phyloP scores from a whole-genome alignment of 2,888 invertebrate genomes.

The Agonopterix alstromeriana region DNA sequence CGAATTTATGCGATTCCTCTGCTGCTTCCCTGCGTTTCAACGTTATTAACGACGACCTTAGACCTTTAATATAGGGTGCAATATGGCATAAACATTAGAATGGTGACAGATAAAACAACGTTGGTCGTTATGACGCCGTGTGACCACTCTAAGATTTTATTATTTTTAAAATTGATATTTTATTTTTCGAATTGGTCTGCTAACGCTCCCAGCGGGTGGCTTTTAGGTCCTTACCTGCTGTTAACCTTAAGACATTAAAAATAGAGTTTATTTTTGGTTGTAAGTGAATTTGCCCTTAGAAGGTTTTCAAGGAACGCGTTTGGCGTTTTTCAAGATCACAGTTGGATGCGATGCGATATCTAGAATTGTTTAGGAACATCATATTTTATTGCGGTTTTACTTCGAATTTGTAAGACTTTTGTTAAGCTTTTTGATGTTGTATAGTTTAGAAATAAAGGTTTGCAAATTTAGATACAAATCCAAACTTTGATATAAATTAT shows the following conservation, averaged over 20 bases:
- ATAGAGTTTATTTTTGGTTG: constrained; percentile 30
- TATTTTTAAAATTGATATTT: constrained; percentile 72
- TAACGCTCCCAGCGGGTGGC: constrained; percentile 69
- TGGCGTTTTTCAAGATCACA: constrained; percentile 41
- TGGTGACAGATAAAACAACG: constrained; percentile 16
- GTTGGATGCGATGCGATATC: constrained; percentile 55
- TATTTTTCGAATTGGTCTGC: constrained; percentile 67
- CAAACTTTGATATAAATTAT: no score
- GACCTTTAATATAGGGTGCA: constrained; percentile 28
- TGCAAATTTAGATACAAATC: no score
- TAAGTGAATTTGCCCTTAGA: constrained; percentile 27
- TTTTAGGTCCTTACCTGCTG: constrained; percentile 11
- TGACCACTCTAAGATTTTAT: constrained; percentile 73
- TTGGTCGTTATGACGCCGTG: constrained; percentile 47
- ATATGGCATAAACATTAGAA: constrained; percentile 15
- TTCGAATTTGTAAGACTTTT: no score
- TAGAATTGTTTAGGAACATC: constrained; percentile 26
- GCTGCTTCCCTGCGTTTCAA: constrained; percentile 21
- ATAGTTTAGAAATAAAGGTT: no score
- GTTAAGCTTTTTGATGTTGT: no score
- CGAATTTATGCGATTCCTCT: constrained; percentile 63
- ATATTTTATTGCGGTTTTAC: neutral
- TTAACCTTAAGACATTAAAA: constrained; percentile 22
- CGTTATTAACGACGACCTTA: neutral
- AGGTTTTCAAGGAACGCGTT: constrained; percentile 57